phyloP scores from a whole-genome alignment of 1,140 invertebrate species.

The Mactra quadrangularis region DNA sequence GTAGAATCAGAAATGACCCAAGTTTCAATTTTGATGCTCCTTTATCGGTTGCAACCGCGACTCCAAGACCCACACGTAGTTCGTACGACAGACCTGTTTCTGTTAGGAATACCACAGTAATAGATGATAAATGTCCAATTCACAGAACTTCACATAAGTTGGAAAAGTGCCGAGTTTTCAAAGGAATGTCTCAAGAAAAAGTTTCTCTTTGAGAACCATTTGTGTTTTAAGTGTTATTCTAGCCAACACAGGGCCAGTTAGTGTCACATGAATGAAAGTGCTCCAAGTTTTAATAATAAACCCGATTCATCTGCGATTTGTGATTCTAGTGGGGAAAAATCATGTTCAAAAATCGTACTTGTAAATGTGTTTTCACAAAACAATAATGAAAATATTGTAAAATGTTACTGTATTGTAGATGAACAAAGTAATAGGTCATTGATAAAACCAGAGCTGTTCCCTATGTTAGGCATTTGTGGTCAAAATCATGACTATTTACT shows the following conservation, averaged over 20 bases:
- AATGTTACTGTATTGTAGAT: constrained; percentile 64
- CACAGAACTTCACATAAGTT: constrained; percentile 13
- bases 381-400: constrained; percentile 25
- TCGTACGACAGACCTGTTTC: not conserved
- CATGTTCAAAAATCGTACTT: constrained; percentile 31
- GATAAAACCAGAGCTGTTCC: constrained; percentile 46
- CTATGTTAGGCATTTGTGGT: constrained; percentile 26
- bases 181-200: not conserved
- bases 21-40: constrained; percentile 22
- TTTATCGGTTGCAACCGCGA: not conserved
- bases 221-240: not conserved
- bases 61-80: not conserved
- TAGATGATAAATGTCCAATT: constrained; percentile 12
- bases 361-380: constrained; percentile 11
- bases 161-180: constrained; percentile 26
- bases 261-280: not conserved
- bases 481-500: constrained; percentile 17
- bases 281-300: not conserved
- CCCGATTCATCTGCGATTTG: constrained; percentile 19
- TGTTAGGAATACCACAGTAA: constrained; percentile 9
- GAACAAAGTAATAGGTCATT: constrained; percentile 66
- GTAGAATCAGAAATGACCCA: constrained; percentile 38
- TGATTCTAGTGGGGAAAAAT: constrained; percentile 8
- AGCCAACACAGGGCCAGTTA: not conserved
- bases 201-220: not conserved